Evolutionary conservation across 1,140 invertebrate genomes (phyloP).

Genomic region (Manduca sexta): DNA sequence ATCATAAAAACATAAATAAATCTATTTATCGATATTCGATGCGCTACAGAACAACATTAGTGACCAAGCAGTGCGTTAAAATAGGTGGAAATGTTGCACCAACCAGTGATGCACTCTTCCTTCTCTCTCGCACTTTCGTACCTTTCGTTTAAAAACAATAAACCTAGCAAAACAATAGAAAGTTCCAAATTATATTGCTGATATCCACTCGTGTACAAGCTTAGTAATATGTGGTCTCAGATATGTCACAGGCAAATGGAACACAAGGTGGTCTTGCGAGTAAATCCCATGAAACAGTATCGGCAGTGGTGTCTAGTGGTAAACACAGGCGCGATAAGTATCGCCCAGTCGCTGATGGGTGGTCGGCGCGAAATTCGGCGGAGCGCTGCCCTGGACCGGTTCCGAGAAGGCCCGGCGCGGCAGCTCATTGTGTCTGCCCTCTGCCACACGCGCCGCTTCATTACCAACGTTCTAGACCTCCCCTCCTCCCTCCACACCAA

Average conservation of each 20-base stretch:
- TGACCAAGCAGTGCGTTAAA: conserved; percentile 30
- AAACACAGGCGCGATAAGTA: conserved; percentile 62
- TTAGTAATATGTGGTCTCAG: too few relatives aligned
- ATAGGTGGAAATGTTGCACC: conserved; percentile 41
- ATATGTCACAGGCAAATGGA: too few relatives aligned
- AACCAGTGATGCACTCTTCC: conserved; percentile 38
- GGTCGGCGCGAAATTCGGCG: conserved; percentile 63
- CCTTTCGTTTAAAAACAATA: too few relatives aligned
- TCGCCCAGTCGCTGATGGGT: conserved; percentile 48
- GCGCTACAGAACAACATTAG: conserved; percentile 33
- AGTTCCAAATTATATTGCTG: too few relatives aligned
- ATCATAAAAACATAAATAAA: too few relatives aligned
- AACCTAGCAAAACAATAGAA: too few relatives aligned
- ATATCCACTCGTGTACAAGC: too few relatives aligned
- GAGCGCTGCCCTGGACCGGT: conserved; percentile 58
- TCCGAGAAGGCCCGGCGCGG: conserved; percentile 50
- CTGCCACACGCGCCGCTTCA: conserved; percentile 46
- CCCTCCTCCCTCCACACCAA: conserved; percentile 8
- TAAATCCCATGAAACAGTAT: conserved; percentile 8
- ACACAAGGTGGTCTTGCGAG: too few relatives aligned
- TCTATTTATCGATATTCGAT: conserved; percentile 7
- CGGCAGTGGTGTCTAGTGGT: conserved; percentile 49
- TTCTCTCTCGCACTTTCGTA: conserved; percentile 4
- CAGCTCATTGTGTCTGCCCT: conserved; percentile 55
- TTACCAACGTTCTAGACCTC: conserved; percentile 31